Percentiles rank a stretch among this genome's conserved stretches.
Conservation (phyloP, 2,888 invertebrate genomes). For the Mythimna pallens region DNA sequence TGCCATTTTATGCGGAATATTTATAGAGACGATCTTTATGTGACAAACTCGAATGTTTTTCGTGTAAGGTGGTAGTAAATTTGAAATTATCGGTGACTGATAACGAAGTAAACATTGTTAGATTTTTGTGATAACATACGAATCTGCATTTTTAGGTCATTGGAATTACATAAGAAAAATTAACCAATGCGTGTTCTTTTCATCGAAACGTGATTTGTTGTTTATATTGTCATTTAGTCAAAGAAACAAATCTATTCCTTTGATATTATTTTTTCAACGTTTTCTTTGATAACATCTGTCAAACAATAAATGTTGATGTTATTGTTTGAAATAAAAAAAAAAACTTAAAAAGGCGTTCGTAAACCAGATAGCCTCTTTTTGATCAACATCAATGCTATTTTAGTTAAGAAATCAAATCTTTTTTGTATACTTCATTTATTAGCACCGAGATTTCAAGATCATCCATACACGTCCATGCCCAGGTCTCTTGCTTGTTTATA, state of each 20-base stretch:
- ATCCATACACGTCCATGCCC: too few relatives aligned
- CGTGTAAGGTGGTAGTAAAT: conserved; percentile 64
- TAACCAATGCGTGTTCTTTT: not conserved
- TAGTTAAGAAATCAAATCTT: too few relatives aligned
- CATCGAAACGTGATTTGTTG: not conserved
- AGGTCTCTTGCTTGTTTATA: too few relatives aligned
- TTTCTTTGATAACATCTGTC: not conserved
- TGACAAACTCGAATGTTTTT: conserved; percentile 46
- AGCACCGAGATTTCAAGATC: too few relatives aligned
- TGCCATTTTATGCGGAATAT: conserved; percentile 54
- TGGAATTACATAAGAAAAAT: conserved; percentile 53
- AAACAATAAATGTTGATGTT: not conserved
- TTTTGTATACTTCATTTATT: too few relatives aligned
- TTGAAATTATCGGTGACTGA: conserved; percentile 66
- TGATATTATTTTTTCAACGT: not conserved
- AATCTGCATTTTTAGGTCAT: conserved; percentile 18
- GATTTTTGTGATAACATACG: conserved; percentile 40
- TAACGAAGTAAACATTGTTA: conserved; percentile 72
- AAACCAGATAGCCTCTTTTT: not conserved
- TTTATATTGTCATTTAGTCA: not conserved
- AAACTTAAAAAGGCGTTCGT: not conserved
- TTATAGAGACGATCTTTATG: conserved; percentile 42
- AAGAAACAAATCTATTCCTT: not conserved
- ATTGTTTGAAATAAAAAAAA: not conserved
- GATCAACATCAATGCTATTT: too few relatives aligned